Conservation (phyloP, 1,140 invertebrate species). For the Parasteatoda tepidariorum region DNA sequence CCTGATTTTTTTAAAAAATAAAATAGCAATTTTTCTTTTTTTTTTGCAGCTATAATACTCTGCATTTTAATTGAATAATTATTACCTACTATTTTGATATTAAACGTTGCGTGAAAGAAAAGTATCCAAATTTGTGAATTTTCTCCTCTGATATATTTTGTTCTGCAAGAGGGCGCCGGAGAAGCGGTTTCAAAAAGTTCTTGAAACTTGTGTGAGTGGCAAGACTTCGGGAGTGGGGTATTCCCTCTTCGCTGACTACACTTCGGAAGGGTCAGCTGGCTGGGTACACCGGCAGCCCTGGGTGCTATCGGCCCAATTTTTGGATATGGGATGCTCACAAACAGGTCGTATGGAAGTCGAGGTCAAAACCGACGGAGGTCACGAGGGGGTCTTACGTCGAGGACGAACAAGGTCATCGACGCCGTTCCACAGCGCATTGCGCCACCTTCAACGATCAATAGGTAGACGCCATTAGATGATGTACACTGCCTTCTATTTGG, state of each 20-base stretch:
- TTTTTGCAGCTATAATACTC: too few relatives aligned
- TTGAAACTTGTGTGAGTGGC: too few relatives aligned
- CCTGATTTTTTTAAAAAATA: too few relatives aligned
- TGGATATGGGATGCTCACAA: not conserved
- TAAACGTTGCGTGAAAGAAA: too few relatives aligned
- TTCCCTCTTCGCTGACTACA: not conserved
- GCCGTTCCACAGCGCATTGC: constrained; percentile 49
- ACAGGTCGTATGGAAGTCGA: constrained; percentile 18
- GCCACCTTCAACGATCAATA: constrained; percentile 55
- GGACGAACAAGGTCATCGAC: constrained; percentile 52
- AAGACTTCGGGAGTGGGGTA: too few relatives aligned
- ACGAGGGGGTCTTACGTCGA: constrained; percentile 19
- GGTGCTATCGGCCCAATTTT: constrained; percentile 11
- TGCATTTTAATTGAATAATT: too few relatives aligned
- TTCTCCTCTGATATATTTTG: too few relatives aligned
- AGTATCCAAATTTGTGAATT: too few relatives aligned
- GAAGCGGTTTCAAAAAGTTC: too few relatives aligned
- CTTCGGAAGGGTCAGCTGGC: not conserved
- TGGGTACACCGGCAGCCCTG: not conserved
- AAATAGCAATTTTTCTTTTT: too few relatives aligned
- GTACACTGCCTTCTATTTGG: constrained; percentile 23
- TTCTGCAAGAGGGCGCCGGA: too few relatives aligned
- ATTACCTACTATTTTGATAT: too few relatives aligned
- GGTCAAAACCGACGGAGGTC: constrained; percentile 40
- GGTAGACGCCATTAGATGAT: constrained; percentile 37